Conservation (phyloP, 2,113 vertebrate genomes). For the Muscicapa adusta region DNA sequence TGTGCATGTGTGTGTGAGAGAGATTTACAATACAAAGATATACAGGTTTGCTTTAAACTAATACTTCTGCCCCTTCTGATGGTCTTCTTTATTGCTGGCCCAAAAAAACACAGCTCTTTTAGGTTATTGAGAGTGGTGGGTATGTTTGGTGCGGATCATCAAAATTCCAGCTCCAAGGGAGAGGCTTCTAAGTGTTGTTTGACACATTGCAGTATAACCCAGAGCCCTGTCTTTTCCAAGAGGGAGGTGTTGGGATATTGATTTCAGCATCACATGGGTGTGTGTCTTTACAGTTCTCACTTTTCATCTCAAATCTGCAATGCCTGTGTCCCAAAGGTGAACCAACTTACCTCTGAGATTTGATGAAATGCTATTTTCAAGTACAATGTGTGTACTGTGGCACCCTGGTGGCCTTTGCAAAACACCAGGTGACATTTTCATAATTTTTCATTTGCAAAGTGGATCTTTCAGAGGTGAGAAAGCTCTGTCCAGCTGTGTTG, state of each 20-base stretch:
- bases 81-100: neutral
- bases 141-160: rapidly evolving
- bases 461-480: neutral
- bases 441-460: neutral
- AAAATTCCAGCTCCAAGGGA: neutral
- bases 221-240: neutral
- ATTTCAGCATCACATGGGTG: neutral
- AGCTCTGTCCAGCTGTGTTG: neutral
- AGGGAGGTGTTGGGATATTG: neutral
- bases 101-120: neutral
- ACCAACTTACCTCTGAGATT: neutral
- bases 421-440: neutral
- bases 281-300: neutral
- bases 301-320: neutral
- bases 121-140: neutral
- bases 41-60: neutral
- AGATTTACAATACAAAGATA: neutral
- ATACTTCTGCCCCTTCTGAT: neutral
- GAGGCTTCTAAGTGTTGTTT: neutral
- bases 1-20: neutral
- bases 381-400: neutral
- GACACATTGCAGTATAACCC: rapidly evolving
- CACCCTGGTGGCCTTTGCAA: neutral
- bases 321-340: neutral
- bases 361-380: neutral